Base-by-base conservation (phyloP, 2,888 invertebrate genomes). In the Eilema griseolum region DNA sequence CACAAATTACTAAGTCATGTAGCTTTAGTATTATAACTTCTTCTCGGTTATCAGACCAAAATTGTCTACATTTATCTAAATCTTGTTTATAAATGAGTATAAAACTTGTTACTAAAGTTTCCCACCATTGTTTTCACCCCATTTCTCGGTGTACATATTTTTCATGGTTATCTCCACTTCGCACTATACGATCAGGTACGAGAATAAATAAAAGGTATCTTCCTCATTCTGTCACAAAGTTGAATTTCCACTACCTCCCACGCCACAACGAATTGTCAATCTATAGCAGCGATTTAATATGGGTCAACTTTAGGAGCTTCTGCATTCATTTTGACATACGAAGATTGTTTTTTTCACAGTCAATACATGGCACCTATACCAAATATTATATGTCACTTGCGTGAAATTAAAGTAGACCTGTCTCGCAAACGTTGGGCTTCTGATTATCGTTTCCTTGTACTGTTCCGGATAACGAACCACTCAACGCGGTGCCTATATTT, bases 131-230 rank as follows among this genome's bases (percentile, higher is more conserved):
- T 72, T 73, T 62, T 67, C 31, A 28, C 33, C 62, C 26, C 59
- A 67, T 66, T 66, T 70, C 62, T 67, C 71, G n/a, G 28, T 64
- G 52, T 28, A 64, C 73, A 74, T 65, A 79, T 73, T 79, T 76
- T 81, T 77, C 71, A 79, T 68, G 46, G 56, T 75, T 69, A 74
- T 73, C 72, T 72, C 62, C 79, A 75, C 69, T 77, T 70, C 69
- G 70, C 69, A 76, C 72, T 67, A 63, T 66, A 76, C 70, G 71
- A 67, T 62, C 74, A 61, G 69, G 62, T 81, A 69, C 71, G 65
- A 74, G 66, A 76, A 74, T 78, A 74, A 67, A 81, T 74, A 69
- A 81, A 69, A 62, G 37, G 46, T 23, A 69, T 66, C 60, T 66
- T 16, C 63, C 66, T 62, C 23, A 16, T 33, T 71, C 72, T 65